phyloP scores from a whole-genome alignment of 2,888 invertebrate genomes.

The Brachyptera putata region DNA sequence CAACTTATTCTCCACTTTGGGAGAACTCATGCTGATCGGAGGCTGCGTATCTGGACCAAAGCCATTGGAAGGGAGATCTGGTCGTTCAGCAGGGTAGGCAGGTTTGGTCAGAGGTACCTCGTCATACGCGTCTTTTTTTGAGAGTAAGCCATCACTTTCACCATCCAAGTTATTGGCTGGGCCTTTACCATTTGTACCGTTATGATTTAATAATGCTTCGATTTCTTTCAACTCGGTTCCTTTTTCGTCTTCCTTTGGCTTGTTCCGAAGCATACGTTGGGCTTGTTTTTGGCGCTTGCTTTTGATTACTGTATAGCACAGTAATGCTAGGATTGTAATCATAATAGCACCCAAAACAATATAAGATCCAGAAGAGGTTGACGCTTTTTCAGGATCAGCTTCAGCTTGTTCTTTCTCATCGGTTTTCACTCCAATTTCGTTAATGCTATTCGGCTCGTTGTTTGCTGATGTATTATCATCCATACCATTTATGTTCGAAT shows the following conservation, averaged over 20 bases:
- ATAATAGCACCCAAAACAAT: constrained; percentile 22
- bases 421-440: background rate
- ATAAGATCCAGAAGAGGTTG: constrained; percentile 7
- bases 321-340: constrained; percentile 4
- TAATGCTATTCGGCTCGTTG: background rate
- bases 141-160: too few relatives aligned
- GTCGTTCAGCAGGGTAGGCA: too few relatives aligned
- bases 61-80: too few relatives aligned
- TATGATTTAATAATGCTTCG: constrained; percentile 7
- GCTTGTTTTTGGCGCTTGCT: background rate
- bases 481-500: background rate
- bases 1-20: too few relatives aligned
- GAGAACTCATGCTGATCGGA: too few relatives aligned
- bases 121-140: background rate
- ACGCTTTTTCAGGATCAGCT: background rate
- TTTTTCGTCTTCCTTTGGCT: background rate
- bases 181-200: too few relatives aligned
- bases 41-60: too few relatives aligned
- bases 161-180: too few relatives aligned
- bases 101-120: background rate
- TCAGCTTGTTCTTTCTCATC: background rate
- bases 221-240: constrained; percentile 20
- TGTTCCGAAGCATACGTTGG: background rate
- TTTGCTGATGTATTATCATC: background rate
- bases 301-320: constrained; percentile 19